A percentile compares a stretch with the other conserved stretches of the same genome.
These are phyloP conservation scores for Parazoanthus darwini DNA, from an alignment of 92 coral and sea anemone genomes.

Conservation along the genomic window DNA sequence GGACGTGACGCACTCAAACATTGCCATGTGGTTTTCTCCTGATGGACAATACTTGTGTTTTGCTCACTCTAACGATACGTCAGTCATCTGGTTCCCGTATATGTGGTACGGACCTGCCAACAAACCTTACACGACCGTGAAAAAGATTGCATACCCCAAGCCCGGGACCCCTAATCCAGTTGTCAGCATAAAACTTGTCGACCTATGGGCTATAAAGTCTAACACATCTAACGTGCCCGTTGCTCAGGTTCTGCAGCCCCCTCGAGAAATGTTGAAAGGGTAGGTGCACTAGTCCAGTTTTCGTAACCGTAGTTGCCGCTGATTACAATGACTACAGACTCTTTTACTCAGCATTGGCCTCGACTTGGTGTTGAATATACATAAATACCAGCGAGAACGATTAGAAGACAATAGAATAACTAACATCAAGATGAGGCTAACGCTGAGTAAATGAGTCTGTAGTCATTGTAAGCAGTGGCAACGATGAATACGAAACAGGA, in stretches of 20 bases:
- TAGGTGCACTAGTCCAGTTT: constrained; percentile 28
- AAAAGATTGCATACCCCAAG: constrained; percentile 90
- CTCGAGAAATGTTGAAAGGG: constrained; percentile 49
- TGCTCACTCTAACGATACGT: constrained; percentile 77
- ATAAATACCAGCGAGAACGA: no score
- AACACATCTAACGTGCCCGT: constrained; percentile 16
- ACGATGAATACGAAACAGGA: no score
- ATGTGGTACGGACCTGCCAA: constrained; percentile 74
- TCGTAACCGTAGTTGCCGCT: no score
- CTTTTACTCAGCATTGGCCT: no score
- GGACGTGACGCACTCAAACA: constrained; percentile 78
- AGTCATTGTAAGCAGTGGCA: no score
- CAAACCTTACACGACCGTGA: constrained; percentile 71
- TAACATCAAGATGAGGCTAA: no score
- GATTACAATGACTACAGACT: no score
- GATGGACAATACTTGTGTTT: constrained; percentile 68
- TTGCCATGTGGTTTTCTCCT: constrained; percentile 86
- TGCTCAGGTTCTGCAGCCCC: constrained; percentile 41
- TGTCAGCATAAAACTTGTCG: constrained; percentile 63
- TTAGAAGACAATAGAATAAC: no score
- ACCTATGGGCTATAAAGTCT: constrained; percentile 43
- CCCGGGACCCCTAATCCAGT: constrained; percentile 88
- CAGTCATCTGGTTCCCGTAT: constrained; percentile 78
- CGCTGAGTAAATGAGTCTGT: no score
- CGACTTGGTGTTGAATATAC: no score